phyloP scores from a whole-genome alignment of 1,140 invertebrate species.

The Dinoponera quadriceps region DNA sequence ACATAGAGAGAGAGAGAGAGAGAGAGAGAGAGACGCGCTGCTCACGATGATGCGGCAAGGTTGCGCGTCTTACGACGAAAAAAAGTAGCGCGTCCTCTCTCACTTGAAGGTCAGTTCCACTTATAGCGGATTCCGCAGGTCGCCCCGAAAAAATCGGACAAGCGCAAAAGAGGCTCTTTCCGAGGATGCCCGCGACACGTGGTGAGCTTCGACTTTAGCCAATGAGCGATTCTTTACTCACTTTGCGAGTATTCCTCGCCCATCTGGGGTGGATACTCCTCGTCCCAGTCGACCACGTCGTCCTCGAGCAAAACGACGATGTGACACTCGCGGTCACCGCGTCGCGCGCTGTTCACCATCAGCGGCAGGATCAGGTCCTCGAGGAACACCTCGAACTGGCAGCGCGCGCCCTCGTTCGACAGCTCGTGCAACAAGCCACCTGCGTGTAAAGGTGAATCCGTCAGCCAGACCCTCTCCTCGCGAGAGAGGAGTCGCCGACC shows the following conservation, averaged over 20 bases:
- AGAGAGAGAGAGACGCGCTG: too few species aligned
- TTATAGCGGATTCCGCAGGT: neutral
- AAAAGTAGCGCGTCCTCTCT: neutral
- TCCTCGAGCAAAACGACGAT: slow-evolving; percentile 98
- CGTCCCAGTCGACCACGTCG: slow-evolving; percentile 99
- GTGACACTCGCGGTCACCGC: slow-evolving; percentile 95
- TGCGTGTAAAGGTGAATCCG: slow-evolving; percentile 84
- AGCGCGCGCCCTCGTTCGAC: slow-evolving; percentile 98
- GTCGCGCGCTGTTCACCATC: slow-evolving; percentile 97
- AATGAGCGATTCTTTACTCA: slow-evolving; percentile 83
- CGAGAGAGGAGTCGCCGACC: too few species aligned
- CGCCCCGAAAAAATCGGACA: neutral
- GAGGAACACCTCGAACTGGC: slow-evolving; percentile 98
- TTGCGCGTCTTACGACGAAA: neutral
- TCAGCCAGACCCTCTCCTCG: too few species aligned
- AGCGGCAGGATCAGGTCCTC: slow-evolving; percentile 97
- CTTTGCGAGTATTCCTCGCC: slow-evolving; percentile 99
- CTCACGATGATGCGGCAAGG: neutral
- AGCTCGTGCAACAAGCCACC: slow-evolving; percentile 98
- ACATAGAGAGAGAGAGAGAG: too few species aligned
- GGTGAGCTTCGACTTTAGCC: too few species aligned
- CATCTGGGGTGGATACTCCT: slow-evolving; percentile 99
- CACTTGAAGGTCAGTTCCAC: neutral
- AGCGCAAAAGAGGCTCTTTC: too few species aligned
- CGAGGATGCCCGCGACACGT: too few species aligned